A percentile compares a stretch with the other conserved stretches of the same genome.
These are phyloP conservation scores for Pemphredon lugubris DNA, from an alignment of 2,888 invertebrate genomes.

Conservation along the genomic window DNA sequence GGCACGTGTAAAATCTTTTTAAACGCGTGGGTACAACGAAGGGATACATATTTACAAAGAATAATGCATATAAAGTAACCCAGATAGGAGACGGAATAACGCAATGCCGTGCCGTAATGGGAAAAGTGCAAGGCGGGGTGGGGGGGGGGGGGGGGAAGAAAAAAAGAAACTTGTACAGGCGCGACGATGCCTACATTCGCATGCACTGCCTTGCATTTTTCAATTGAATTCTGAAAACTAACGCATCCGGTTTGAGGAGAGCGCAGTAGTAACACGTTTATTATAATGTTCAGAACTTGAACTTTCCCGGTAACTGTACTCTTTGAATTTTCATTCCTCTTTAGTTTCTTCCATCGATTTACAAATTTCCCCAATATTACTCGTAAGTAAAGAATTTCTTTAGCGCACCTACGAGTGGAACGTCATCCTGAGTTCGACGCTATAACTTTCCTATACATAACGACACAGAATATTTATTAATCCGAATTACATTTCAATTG, in stretches of 20 bases:
- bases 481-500: too few relatives aligned
- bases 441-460: too few relatives aligned
- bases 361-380: too few relatives aligned
- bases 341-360: too few relatives aligned
- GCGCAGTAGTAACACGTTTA: background rate
- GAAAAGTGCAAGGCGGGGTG: conserved; percentile 42
- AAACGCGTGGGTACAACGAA: conserved; percentile 35
- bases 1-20: conserved; percentile 27
- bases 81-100: conserved; percentile 39
- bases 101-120: conserved; percentile 48
- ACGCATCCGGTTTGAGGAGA: conserved; percentile 10
- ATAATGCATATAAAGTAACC: conserved; percentile 64
- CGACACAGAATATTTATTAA: too few relatives aligned
- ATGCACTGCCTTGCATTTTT: conserved; percentile 44
- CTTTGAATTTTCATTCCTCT: too few relatives aligned
- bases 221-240: conserved; percentile 43
- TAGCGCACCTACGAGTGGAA: too few relatives aligned
- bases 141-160: conserved; percentile 26
- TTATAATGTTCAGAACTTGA: conserved; percentile 10
- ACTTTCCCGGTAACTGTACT: too few relatives aligned
- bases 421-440: too few relatives aligned
- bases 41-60: conserved; percentile 52
- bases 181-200: too few relatives aligned
- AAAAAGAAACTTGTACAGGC: conserved; percentile 22
- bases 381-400: too few relatives aligned